Percentiles rank a stretch among this genome's conserved stretches.
Evolutionary conservation across 2,888 invertebrate species (phyloP).

Genomic region (Amphimallon solstitiale): DNA sequence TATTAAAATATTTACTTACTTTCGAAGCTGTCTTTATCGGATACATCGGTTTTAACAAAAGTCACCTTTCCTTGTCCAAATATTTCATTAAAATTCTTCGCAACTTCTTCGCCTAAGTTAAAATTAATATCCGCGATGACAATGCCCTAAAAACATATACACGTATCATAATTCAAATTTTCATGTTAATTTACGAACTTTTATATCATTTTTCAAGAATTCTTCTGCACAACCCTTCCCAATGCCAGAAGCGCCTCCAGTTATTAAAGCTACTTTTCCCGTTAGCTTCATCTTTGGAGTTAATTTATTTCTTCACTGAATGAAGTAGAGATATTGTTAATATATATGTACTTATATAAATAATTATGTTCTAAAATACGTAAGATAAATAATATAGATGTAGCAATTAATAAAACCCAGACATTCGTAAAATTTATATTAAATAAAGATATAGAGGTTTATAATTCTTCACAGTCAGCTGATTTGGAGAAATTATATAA

Average conservation of each 20-base stretch:
- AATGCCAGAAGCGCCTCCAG: constrained; percentile 1
- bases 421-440: too few species aligned
- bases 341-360: too few species aligned
- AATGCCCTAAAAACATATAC: constrained; percentile 36
- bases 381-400: too few species aligned
- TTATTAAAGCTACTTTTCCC: constrained; percentile 10
- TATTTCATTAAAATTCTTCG: constrained; percentile 5
- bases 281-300: background rate
- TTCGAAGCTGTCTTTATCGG: constrained; percentile 38
- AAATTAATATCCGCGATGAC: constrained; percentile 33
- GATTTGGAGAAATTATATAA: too few species aligned
- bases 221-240: background rate
- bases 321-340: background rate
- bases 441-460: too few species aligned
- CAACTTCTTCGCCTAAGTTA: constrained; percentile 7
- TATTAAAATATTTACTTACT: too few species aligned
- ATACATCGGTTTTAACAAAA: constrained; percentile 35
- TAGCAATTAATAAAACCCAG: too few species aligned
- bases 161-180: background rate
- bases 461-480: too few species aligned
- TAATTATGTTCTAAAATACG: too few species aligned
- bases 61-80: constrained; percentile 23
- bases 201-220: background rate
- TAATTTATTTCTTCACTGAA: background rate
- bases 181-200: background rate